A percentile compares a stretch with the other conserved stretches of the same genome.
phyloP scores from a whole-genome alignment of 2,888 invertebrate species.

The Aleiodes alternator region DNA sequence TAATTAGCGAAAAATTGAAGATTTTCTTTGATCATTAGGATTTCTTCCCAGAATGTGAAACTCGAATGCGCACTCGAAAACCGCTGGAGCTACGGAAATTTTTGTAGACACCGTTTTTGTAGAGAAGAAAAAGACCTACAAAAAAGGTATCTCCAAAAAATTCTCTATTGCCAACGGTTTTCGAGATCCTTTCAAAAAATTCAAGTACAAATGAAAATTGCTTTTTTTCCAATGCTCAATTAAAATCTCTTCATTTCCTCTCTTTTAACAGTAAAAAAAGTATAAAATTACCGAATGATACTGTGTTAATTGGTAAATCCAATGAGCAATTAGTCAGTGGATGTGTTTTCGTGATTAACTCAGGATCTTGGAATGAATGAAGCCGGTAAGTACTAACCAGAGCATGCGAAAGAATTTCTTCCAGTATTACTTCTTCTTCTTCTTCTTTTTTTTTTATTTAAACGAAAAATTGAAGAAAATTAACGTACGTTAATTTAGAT shows the following conservation, averaged over 20 bases:
- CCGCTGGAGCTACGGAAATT: too few species aligned
- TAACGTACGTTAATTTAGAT: conserved; percentile 42
- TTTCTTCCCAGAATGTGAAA: not conserved
- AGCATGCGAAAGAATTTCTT: conserved; percentile 53
- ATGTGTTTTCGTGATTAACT: conserved; percentile 38
- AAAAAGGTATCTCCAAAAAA: too few species aligned
- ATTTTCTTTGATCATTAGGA: not conserved
- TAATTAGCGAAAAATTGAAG: not conserved
- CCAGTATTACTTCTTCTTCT: conserved; percentile 42
- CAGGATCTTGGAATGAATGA: conserved; percentile 55
- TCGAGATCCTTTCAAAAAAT: too few species aligned
- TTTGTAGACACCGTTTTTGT: too few species aligned
- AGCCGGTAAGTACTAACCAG: conserved; percentile 56
- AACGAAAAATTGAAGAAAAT: conserved; percentile 42
- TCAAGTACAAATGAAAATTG: not conserved
- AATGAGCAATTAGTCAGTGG: conserved; percentile 54
- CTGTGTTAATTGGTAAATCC: conserved; percentile 33
- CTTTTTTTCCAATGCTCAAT: not conserved
- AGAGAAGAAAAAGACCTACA: too few species aligned
- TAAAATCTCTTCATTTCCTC: not conserved
- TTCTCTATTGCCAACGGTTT: too few species aligned
- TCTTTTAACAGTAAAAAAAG: not conserved
- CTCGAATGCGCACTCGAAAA: too few species aligned
- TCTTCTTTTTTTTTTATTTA: conserved; percentile 1
- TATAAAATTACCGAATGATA: conserved; percentile 24